Evolutionary conservation across 2,113 vertebrate species (phyloP).

Genomic region (Calypte anna): DNA sequence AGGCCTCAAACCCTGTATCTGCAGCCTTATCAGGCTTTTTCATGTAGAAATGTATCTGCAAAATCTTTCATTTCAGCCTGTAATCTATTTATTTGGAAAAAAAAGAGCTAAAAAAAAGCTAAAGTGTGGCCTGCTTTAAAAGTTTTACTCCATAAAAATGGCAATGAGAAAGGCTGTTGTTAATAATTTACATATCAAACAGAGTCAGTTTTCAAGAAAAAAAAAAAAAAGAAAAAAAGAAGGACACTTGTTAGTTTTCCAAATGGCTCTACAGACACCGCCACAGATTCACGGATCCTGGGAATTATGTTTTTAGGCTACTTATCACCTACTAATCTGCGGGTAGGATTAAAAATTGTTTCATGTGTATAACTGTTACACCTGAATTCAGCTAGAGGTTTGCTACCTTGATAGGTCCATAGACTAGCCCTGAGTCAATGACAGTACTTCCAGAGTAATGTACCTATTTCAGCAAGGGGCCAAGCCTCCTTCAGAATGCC

Average conservation of each 20-base stretch:
- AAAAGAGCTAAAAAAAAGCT: neutral
- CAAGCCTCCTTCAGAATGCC: neutral
- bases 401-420: neutral
- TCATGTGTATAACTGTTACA: neutral
- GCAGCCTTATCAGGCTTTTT: neutral
- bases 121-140: neutral
- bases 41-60: neutral
- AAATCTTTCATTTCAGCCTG: neutral
- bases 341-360: fast-evolving
- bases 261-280: neutral
- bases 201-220: neutral
- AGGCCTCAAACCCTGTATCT: neutral
- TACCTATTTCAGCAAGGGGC: neutral
- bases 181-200: neutral
- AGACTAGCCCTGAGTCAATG: neutral
- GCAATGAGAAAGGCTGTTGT: neutral
- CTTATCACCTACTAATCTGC: neutral
- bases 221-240: neutral
- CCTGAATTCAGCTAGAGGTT: neutral
- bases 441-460: neutral
- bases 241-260: neutral
- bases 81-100: neutral
- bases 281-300: neutral
- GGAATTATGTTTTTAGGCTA: neutral
- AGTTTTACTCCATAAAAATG: neutral